Conservation (phyloP, 2,888 invertebrate genomes). For the Diploptera punctata region DNA sequence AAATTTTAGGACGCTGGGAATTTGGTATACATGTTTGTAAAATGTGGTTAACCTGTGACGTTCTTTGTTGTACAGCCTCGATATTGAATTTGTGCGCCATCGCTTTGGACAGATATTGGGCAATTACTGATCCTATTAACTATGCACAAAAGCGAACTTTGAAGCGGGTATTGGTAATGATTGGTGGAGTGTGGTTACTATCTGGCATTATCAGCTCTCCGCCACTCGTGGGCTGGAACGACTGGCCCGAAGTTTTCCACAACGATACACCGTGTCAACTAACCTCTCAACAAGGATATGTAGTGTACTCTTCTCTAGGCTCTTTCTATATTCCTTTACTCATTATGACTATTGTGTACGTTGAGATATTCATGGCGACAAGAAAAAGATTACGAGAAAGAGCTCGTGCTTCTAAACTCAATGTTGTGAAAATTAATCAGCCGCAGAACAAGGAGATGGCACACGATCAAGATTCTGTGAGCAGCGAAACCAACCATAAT, state of each 20-base stretch:
- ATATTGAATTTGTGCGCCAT: conserved; percentile 94
- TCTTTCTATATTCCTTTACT: conserved; percentile 94
- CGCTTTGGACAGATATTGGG: conserved; percentile 94
- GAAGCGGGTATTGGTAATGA: conserved; percentile 82
- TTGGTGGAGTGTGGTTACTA: conserved; percentile 85
- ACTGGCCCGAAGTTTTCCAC: conserved; percentile 85
- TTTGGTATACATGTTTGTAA: conserved; percentile 93
- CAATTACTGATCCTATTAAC: conserved; percentile 93
- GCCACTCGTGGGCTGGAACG: conserved; percentile 92
- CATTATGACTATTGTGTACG: conserved; percentile 95
- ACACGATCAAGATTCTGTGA: conserved; percentile 69
- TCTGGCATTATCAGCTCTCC: conserved; percentile 89
- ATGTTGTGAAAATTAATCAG: conserved; percentile 56
- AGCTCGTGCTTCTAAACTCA: conserved; percentile 81
- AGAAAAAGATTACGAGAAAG: conserved; percentile 82
- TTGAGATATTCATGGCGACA: conserved; percentile 95
- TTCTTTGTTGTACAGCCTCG: conserved; percentile 94
- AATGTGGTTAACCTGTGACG: conserved; percentile 95
- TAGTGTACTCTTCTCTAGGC: conserved; percentile 90
- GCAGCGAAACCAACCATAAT: conserved; percentile 69
- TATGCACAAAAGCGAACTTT: conserved; percentile 92
- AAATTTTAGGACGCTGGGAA: conserved; percentile 89
- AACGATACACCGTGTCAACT: conserved; percentile 82
- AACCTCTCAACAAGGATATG: conserved; percentile 88
- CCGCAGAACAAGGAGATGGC: conserved; percentile 57